Conservation (phyloP, 2,888 invertebrate species). For the Branchellion lobata region DNA sequence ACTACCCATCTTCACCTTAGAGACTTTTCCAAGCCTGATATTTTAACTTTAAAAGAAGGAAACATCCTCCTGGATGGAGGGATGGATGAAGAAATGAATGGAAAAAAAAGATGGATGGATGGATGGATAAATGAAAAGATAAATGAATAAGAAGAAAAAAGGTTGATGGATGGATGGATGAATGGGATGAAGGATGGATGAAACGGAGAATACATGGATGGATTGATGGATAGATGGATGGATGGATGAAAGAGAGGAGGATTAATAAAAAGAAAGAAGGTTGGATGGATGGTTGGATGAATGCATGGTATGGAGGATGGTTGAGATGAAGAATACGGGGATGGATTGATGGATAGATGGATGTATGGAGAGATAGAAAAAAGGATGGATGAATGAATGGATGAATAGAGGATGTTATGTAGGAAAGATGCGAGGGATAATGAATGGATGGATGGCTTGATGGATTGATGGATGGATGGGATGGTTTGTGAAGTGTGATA, state of each 20-base stretch:
- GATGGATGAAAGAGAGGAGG: no score
- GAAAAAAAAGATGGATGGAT: not conserved
- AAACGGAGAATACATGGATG: no score
- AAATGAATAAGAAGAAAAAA: not conserved
- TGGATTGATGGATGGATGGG: not conserved
- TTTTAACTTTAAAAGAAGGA: slow-evolving; percentile 31
- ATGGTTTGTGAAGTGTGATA: no score
- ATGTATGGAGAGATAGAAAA: not conserved
- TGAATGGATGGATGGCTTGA: not conserved
- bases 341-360: not conserved
- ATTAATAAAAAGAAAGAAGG: no score
- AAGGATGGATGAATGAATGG: not conserved
- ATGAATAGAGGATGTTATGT: not conserved
- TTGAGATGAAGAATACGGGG: not conserved
- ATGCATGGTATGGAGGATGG: no score
- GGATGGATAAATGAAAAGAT: not conserved
- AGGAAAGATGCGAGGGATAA: not conserved
- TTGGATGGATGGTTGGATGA: no score
- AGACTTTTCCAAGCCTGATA: slow-evolving; percentile 23
- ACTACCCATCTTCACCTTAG: no score
- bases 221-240: no score
- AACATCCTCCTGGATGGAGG: slow-evolving; percentile 26
- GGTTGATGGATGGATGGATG: not conserved
- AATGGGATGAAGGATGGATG: not conserved
- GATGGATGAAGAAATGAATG: not conserved